Base-by-base conservation (phyloP, 2,113 vertebrate species). In the Saccopteryx leptura region DNA sequence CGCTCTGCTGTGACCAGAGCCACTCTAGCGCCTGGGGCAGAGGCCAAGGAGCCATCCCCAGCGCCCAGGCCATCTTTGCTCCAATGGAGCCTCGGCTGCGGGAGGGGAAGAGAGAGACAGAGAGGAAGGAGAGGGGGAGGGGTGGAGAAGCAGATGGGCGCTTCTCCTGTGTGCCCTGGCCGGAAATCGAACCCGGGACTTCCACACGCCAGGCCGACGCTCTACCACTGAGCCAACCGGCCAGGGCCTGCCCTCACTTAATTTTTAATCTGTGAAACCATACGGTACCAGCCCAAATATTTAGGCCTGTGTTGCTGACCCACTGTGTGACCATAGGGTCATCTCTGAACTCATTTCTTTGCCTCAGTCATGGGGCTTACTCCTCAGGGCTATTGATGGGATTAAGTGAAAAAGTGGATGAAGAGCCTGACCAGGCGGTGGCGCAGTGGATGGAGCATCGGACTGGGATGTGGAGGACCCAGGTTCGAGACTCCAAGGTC, bases 191-290 rank as follows among this genome's bases (percentile, higher is more conserved):
- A 69, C n/a, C 66, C 19, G 17, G 31, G 9, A 69, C 66, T 3
- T 39, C 39, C 3, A 3, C 39, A 39, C 3, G 39, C 39, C 39
- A 39, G 39, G 39, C 39, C 39, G 39, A 39, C 39, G 3, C 39
- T 39, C 39, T 39, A 39, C 33, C 18, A 68, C 31, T 65, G 24
- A 69, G n/a, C 18, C 68, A 69, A 31, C 68, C 33, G 8, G 17
- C 68, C n/a, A 2, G 33, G 17, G 39, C 39, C 39, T 8, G 33
- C 52, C 58, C 52, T 85, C 33, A 26, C n/a, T 74, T 89, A 71
- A 83, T 93, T 88, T 94, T 93, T 54, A 54, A 66, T 81, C 52
- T 60, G 1, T 86, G 68, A 91, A 76, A 89, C 71, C 56, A 50
- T 8, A 46, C 28, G 66, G 33, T 19, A 85, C 23, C 63, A 72